Percentiles rank a stretch among this genome's conserved stretches.
Evolutionary conservation across 2,888 invertebrate genomes (phyloP).

Genomic region (Amphipoea lucens): DNA sequence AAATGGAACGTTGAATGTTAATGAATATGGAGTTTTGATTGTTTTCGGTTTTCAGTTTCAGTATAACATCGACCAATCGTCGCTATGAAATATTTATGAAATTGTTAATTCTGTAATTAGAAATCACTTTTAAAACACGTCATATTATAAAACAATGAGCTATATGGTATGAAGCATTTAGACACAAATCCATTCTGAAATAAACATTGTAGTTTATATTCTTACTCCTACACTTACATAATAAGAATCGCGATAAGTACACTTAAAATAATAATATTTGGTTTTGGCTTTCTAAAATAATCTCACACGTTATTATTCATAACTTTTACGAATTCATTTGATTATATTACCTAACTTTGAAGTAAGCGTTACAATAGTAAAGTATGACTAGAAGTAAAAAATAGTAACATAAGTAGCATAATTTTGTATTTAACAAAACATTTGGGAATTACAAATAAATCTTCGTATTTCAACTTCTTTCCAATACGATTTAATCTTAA

Average conservation of each 20-base stretch:
- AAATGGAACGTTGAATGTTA: conserved; percentile 16
- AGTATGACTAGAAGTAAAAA: not conserved
- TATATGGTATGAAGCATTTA: not conserved
- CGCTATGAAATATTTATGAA: not conserved
- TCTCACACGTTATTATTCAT: too few relatives aligned
- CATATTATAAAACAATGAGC: too few relatives aligned
- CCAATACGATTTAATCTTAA: not conserved
- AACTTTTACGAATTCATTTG: not conserved
- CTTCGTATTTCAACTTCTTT: not conserved
- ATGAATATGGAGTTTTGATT: conserved; percentile 16
- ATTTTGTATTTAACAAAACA: not conserved
- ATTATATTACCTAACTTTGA: not conserved
- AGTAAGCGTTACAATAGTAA: not conserved
- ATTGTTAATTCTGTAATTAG: too few relatives aligned
- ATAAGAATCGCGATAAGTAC: not conserved
- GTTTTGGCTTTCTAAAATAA: not conserved
- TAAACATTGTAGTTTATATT: not conserved
- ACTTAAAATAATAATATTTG: not conserved
- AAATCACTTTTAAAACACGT: too few relatives aligned
- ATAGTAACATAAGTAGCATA: not conserved
- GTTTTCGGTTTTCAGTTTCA: conserved; percentile 2
- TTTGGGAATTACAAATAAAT: not conserved
- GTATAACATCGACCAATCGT: not conserved
- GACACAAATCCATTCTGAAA: not conserved
- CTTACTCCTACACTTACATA: not conserved